A percentile compares a stretch with the other conserved stretches of the same genome.
These are phyloP conservation scores for Dioctria linearis DNA, from an alignment of 2,888 invertebrate genomes.

Conservation along the genomic window DNA sequence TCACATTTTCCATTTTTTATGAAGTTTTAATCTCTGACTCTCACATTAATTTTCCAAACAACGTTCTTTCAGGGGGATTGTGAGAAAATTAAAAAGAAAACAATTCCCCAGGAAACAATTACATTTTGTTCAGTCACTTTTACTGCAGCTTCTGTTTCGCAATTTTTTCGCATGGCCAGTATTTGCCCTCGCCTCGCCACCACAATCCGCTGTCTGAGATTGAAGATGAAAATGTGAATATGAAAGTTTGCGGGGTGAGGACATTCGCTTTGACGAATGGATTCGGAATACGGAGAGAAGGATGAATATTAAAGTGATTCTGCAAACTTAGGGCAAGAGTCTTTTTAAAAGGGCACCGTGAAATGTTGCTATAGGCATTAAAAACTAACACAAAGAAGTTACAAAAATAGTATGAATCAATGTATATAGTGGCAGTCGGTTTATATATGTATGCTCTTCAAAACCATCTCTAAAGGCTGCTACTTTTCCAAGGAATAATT, in stretches of 20 bases:
- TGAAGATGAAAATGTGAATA: slow-evolving; percentile 6
- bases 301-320: slow-evolving; percentile 18
- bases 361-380: too few relatives aligned
- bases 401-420: too few relatives aligned
- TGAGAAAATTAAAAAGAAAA: slow-evolving; percentile 28
- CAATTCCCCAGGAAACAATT: slow-evolving; percentile 19
- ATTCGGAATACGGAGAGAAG: slow-evolving; percentile 13
- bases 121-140: slow-evolving; percentile 21
- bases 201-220: slow-evolving; percentile 26
- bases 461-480: too few relatives aligned
- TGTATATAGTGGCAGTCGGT: too few relatives aligned
- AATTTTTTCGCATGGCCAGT: slow-evolving; percentile 31
- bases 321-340: too few relatives aligned
- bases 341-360: too few relatives aligned
- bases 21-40: not conserved
- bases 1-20: not conserved
- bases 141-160: not conserved
- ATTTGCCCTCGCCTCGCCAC: slow-evolving; percentile 15
- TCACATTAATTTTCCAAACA: not conserved
- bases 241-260: slow-evolving; percentile 27
- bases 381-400: too few relatives aligned
- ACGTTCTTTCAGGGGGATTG: not conserved
- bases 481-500: too few relatives aligned
- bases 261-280: slow-evolving; percentile 10
- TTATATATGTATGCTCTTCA: too few relatives aligned